Conservation (phyloP, 1,140 invertebrate genomes). For the Riptortus pedestris region DNA sequence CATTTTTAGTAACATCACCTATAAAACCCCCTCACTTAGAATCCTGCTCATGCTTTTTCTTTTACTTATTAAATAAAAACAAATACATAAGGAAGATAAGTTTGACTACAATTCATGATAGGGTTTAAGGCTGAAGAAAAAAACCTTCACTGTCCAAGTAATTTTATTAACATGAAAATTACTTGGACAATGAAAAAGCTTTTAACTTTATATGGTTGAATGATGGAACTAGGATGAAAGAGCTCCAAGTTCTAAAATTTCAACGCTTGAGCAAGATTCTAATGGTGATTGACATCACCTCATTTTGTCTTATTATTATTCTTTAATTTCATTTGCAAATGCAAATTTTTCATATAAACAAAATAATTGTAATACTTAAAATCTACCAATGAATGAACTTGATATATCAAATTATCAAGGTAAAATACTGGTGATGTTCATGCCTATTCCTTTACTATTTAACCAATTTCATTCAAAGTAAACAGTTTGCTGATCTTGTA, state of each 20-base stretch:
- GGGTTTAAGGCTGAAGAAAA: too few relatives aligned
- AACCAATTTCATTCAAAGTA: too few relatives aligned
- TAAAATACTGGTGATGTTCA: too few relatives aligned
- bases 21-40: slow-evolving; percentile 40
- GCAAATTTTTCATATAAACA: too few relatives aligned
- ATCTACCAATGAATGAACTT: too few relatives aligned
- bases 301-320: neutral
- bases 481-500: too few relatives aligned
- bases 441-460: too few relatives aligned
- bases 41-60: slow-evolving; percentile 30
- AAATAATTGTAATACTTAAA: too few relatives aligned
- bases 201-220: neutral
- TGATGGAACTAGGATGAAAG: neutral
- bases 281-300: neutral
- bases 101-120: too few relatives aligned
- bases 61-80: neutral
- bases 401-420: too few relatives aligned
- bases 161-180: too few relatives aligned
- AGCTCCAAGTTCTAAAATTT: slow-evolving; percentile 2
- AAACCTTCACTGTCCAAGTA: too few relatives aligned
- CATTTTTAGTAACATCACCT: slow-evolving; percentile 45
- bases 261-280: slow-evolving; percentile 19
- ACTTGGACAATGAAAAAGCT: neutral
- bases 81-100: neutral
- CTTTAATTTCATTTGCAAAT: neutral